A percentile compares a stretch with the other conserved stretches of the same genome.
Conservation (phyloP, 2,888 invertebrate species). For the Cryptosula pallasiana region DNA sequence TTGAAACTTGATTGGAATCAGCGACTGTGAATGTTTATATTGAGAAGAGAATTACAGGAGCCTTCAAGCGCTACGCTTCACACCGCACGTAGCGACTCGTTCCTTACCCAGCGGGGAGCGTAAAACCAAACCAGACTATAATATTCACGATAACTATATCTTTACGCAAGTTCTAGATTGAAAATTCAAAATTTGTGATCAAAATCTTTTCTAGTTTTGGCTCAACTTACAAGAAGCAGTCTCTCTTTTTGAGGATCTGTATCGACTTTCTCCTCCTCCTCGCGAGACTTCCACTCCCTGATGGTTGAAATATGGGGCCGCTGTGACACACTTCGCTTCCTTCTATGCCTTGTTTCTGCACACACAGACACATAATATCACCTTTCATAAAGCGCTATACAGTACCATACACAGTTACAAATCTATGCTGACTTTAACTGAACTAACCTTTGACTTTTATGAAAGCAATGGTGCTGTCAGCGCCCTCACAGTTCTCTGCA, state of each 20-base stretch:
- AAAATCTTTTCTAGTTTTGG: neutral
- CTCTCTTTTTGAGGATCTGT: slow-evolving; percentile 9
- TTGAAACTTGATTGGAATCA: no score
- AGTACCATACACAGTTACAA: neutral
- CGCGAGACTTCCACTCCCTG: slow-evolving; percentile 10
- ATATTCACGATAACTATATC: no score
- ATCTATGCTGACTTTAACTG: neutral
- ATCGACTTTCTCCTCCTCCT: slow-evolving; percentile 10
- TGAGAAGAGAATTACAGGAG: no score
- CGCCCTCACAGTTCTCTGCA: slow-evolving; percentile 23
- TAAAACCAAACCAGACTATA: no score
- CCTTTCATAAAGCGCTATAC: neutral
- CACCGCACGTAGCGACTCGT: no score
- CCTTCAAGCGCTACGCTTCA: no score
- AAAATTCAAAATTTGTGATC: no score
- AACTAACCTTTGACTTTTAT: slow-evolving; percentile 20
- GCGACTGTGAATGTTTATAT: no score
- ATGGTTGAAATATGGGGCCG: slow-evolving; percentile 18
- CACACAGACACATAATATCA: neutral
- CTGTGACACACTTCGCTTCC: slow-evolving; percentile 20
- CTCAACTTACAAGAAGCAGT: neutral
- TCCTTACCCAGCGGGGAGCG: no score
- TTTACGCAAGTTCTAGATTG: no score
- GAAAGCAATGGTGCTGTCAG: slow-evolving; percentile 16
- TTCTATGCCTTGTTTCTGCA: slow-evolving; percentile 14